Evolutionary conservation across 2,113 vertebrate species (phyloP), one percentile per base, ranked within the genome.

Genomic region (Ranitomeya imitator): DNA sequence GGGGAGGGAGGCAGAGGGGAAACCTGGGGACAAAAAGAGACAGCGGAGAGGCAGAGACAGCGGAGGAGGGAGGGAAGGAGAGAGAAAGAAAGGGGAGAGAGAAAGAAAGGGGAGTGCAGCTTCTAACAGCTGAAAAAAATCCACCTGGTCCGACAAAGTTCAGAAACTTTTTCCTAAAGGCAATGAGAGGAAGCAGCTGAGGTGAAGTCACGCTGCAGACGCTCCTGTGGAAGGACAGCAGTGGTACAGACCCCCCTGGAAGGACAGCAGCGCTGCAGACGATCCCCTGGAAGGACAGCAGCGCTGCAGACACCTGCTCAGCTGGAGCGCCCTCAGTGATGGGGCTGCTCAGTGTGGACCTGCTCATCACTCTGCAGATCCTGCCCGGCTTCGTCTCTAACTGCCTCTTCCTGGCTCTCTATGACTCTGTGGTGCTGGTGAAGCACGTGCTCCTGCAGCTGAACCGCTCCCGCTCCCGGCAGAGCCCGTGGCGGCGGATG

Each of bases 351-450:
- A 97, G 97, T 81, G 96, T 97, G 93, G 97, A 99, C 94, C 93
- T 99, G 95, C 92, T 98, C 90, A 97, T 99, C 91, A 97, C 97
- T 73, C 96, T 99, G 89, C 98, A 99, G 93, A 99, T 99, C 76
- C 93, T 99, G 91, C 98, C 98, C 21, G 97, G 97, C 12, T 99
- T 99, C 93, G 98, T 99, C 93, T 99, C 98, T 90, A 99, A 99
- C 93, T 99, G 97, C 92, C 96, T 99, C 54, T 99, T 99, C 93
- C 95, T 99, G 85, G 98, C 97, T 57, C 96, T 99, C 26, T 99
- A 99, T 91, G 98, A 99, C 95, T 98, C 97, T 71, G 96, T 98
- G 93, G 95, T 98, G 90, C 95, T 99, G 79, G 91, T 98, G 91
- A 98, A 97, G 94, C 97, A 97, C 93, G 95, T 95, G 90, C 96